Conservation (phyloP, 2,797 vertebrate species). For the Rhyacichthys aspro region DNA sequence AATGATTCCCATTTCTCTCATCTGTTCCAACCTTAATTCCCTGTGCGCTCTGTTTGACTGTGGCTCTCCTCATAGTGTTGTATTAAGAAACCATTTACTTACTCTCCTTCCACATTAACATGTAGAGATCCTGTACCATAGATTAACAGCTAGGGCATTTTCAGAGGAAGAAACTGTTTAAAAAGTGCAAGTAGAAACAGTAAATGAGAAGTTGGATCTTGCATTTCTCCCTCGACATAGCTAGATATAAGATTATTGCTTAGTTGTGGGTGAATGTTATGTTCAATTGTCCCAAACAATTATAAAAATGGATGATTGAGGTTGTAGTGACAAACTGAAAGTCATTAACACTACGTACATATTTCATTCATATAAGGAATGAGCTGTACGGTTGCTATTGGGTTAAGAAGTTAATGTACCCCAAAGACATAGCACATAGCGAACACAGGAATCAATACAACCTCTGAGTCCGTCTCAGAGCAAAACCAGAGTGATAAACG, state of each 20-base stretch:
- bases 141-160: constrained; percentile 7
- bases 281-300: too few species aligned
- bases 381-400: constrained; percentile 31
- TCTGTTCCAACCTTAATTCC: constrained; percentile 22
- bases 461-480: constrained; percentile 24
- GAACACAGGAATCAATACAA: constrained; percentile 36
- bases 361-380: background rate
- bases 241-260: too few species aligned
- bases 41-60: constrained; percentile 25
- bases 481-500: constrained; percentile 19
- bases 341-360: too few species aligned
- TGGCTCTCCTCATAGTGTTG: constrained; percentile 21
- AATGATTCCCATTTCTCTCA: constrained; percentile 39
- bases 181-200: background rate
- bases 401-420: constrained; percentile 36
- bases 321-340: too few species aligned
- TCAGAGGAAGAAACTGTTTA: background rate
- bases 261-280: too few species aligned
- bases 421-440: background rate
- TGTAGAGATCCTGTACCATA: constrained; percentile 2
- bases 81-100: constrained; percentile 37
- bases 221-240: background rate
- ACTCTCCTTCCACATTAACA: constrained; percentile 13
- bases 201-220: too few species aligned
- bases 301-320: too few species aligned